Percentiles rank a stretch among this genome's conserved stretches.
These are phyloP conservation scores for Coelopa frigida DNA, from an alignment of 1,140 invertebrate genomes.

Conservation along the genomic window DNA sequence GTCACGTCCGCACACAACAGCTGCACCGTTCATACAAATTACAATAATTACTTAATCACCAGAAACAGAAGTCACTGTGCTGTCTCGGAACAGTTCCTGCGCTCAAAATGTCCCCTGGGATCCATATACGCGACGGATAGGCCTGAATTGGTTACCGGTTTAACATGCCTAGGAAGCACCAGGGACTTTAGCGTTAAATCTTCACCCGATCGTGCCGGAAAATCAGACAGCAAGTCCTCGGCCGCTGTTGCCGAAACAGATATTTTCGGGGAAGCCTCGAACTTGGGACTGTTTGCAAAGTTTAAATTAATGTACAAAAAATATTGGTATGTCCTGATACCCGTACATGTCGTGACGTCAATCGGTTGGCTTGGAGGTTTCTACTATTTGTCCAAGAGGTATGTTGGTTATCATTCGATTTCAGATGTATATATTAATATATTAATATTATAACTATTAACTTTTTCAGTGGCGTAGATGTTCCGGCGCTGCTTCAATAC, in stretches of 20 bases:
- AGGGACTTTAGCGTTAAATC: conserved; percentile 21
- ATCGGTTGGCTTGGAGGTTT: conserved; percentile 76
- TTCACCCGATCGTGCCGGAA: conserved; percentile 17
- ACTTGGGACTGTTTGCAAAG: conserved; percentile 58
- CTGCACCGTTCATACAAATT: no score
- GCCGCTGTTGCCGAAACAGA: conserved; percentile 20
- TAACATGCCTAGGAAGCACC: no score
- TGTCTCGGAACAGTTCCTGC: no score
- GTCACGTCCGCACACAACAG: no score
- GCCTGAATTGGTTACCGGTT: no score
- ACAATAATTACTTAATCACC: no score
- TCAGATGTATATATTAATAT: conserved; percentile 11
- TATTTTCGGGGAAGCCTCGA: conserved; percentile 36
- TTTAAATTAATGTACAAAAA: conserved; percentile 89
- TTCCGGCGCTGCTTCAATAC: conserved; percentile 66
- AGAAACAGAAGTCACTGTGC: no score
- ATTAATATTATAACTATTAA: background rate
- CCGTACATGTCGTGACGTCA: conserved; percentile 83
- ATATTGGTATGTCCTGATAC: conserved; percentile 90
- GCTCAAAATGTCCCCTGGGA: no score
- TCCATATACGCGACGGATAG: no score
- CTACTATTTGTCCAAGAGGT: conserved; percentile 83
- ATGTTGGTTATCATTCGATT: conserved; percentile 23
- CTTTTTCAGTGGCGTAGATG: conserved; percentile 76
- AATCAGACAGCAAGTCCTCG: conserved; percentile 22